Evolutionary conservation across 1,140 invertebrate genomes (phyloP), one percentile per base, ranked within the genome.

Genomic region (Saccostrea echinata): DNA sequence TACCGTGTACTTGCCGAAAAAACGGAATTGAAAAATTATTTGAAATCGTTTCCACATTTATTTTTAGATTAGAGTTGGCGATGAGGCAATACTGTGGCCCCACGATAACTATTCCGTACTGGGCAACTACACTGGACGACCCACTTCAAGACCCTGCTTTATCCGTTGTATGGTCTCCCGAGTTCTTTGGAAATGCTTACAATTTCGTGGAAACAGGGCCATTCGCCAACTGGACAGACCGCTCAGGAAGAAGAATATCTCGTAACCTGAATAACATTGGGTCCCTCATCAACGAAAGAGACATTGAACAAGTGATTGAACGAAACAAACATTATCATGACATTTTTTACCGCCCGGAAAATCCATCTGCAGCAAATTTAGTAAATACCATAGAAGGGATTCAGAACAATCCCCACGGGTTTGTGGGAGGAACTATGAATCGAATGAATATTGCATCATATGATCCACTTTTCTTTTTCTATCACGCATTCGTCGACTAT

Each of bases 401-500:
- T 8, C 90, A 92, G 18, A 86, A 89, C 51, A 55, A 82, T 0
- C 61, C 87, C 1, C 90, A 92, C 71, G 84, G 33, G 2, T 92
- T 89, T 90, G 87, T 90, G 0, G 89, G 88, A 51, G 91, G 91
- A 18, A 85, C 85, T 8, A 88, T 92, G 85, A 86, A 87, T 33
- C 84, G 86, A n/a, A 35, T 90, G 0, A 84, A 87, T 30, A 86
- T 52, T 0, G 88, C 88, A 53, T 82, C 90, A 43, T 86, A 90
- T 30, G 91, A 92, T 55, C 91, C 91, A 9, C 71, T 91, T 12
- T 92, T 92, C 76, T 91, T 86, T 80, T 43, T 88, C 21, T 94
- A 94, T 85, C 94, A 95, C 90, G 88, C 93, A 13, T 95, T 95
- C 89, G 88, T 95, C n/a, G 94, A 95, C 82, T 92, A 91, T 55